Percentiles rank a stretch among this genome's conserved stretches.
Evolutionary conservation across 1,140 invertebrate species (phyloP).

Genomic region (Macrosteles quadrilineatus): DNA sequence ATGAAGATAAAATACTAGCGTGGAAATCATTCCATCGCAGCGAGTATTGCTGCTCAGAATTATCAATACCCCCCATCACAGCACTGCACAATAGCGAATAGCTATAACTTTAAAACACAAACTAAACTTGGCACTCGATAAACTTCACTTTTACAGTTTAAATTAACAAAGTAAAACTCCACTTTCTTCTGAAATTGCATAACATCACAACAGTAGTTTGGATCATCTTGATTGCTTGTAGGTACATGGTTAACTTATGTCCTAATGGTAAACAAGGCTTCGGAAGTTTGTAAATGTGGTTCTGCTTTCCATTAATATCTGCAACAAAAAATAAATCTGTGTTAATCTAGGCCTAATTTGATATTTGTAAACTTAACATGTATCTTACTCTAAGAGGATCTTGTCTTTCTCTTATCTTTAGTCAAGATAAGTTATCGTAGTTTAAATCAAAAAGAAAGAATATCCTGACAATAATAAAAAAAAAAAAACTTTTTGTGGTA

Average conservation of each 20-base stretch:
- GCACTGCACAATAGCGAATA: conserved; percentile 30
- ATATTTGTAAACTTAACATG: too few species aligned
- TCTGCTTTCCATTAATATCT: too few species aligned
- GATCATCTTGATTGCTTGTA: conserved; percentile 23
- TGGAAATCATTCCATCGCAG: conserved; percentile 93
- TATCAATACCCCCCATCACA: conserved; percentile 57
- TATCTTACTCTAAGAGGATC: too few species aligned
- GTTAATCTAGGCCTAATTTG: too few species aligned
- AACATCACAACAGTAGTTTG: not conserved
- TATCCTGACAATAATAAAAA: too few species aligned
- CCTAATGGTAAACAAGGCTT: not conserved
- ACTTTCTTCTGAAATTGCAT: conserved; percentile 10
- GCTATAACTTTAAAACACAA: conserved; percentile 20
- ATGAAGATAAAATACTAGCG: conserved; percentile 83
- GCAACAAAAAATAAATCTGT: too few species aligned
- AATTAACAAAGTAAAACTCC: conserved; percentile 9
- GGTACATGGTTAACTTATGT: conserved; percentile 2
- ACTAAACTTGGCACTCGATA: not conserved
- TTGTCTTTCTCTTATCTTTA: too few species aligned
- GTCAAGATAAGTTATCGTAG: too few species aligned
- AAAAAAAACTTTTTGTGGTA: too few species aligned
- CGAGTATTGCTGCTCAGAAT: conserved; percentile 83
- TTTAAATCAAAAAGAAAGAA: too few species aligned
- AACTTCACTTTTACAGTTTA: conserved; percentile 16
- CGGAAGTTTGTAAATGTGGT: too few species aligned